These are phyloP conservation scores for Lampris incognitus DNA, from an alignment of 2,113 vertebrate genomes.

Conservation along the genomic window DNA sequence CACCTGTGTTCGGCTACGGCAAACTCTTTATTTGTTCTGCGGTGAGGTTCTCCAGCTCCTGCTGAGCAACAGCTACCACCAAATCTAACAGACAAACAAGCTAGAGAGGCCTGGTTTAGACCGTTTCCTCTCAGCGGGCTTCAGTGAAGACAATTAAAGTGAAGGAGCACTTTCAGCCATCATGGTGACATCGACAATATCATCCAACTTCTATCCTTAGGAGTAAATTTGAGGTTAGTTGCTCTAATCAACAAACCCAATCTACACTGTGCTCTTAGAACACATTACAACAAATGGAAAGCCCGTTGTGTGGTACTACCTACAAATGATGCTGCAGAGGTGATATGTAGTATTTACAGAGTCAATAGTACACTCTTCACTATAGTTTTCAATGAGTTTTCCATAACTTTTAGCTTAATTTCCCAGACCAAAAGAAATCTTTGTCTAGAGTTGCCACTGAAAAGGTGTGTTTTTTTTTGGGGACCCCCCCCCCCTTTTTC, in stretches of 20 bases:
- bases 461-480: too few relatives aligned
- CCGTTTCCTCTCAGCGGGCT: conserved; percentile 13
- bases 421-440: too few relatives aligned
- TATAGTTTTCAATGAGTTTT: too few relatives aligned
- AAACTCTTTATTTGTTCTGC: conserved; percentile 70
- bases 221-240: conserved; percentile 4
- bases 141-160: not conserved
- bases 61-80: conserved; percentile 65
- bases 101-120: conserved; percentile 30
- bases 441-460: too few relatives aligned
- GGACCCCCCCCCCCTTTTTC: too few relatives aligned
- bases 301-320: too few relatives aligned
- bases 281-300: not conserved
- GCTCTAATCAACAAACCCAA: conserved; percentile 1
- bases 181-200: not conserved
- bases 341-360: too few relatives aligned
- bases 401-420: too few relatives aligned
- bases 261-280: not conserved
- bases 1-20: conserved; percentile 70
- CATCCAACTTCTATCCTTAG: not conserved
- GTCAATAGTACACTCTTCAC: too few relatives aligned
- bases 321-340: too few relatives aligned
- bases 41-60: conserved; percentile 56
- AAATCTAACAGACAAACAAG: conserved; percentile 60
- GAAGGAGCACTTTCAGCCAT: not conserved